Base-by-base conservation (phyloP, 2,113 vertebrate species). In the Bufo gargarizans region DNA sequence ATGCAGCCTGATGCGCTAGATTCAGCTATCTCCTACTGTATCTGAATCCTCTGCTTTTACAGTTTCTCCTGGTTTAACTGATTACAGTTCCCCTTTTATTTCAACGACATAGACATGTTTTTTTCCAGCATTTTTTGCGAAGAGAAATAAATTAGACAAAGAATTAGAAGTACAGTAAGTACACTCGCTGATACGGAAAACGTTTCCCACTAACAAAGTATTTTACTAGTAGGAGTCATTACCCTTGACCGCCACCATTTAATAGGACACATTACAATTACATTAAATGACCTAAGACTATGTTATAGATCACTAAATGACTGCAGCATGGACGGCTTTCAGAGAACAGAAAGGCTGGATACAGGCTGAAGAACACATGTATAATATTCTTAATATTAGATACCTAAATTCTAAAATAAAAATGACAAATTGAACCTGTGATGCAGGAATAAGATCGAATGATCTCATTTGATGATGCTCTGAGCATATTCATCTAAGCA, bases 281-380 rank as follows among this genome's bases (percentile, higher is more conserved):
- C 55, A 84, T 84, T 67, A 67, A 83, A 50, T 67, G 81, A n/a
- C 81, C 81, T 50, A 67, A 53, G 59, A 53, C 81, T 45, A 69
- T 69, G 67, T 83, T n/a, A 67, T 14, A 13, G 45, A 45, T 45
- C 45, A 67, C 43, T n/a, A 82, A 67, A 67, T 65, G 19, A 55
- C 3, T 53, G 77, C 77, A 53, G 49, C 49, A n/a, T 77, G 74
- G 77, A 55, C 13, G 50, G 50, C n/a, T 22, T 13, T 56, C 13
- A 22, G 17, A 50, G 33, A 72, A 72, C 13, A 72, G 69, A 72
- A 45, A 33, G 69, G 33, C 69, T 14, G 13, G 43, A 72, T 1
- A 72, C 16, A 72, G 13, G 33, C 69, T 7, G 13, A 13, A 14
- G 69, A 72, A 45, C 11, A 71, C 63, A n/a, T 43, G 4, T 33